Percentiles rank a stretch among this genome's conserved stretches.
Conservation (phyloP, 2,797 vertebrate species). For the Cuculus canorus region DNA sequence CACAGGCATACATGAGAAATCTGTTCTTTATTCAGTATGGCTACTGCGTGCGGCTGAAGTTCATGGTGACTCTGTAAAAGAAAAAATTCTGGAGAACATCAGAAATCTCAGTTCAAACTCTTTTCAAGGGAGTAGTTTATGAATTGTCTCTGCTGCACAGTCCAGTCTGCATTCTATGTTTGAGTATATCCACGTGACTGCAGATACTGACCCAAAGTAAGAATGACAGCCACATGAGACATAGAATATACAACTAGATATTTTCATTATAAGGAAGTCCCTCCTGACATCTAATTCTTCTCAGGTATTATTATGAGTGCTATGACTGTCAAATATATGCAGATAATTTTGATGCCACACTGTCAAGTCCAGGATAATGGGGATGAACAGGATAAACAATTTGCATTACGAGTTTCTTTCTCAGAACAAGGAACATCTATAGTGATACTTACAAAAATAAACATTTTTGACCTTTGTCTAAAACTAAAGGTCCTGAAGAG, state of each 20-base stretch:
- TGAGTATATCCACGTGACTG: background rate
- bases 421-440: background rate
- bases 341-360: background rate
- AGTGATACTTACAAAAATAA: background rate
- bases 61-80: background rate
- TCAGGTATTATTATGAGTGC: background rate
- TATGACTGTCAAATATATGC: background rate
- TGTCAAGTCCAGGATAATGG: background rate
- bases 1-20: background rate
- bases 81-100: background rate
- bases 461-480: background rate
- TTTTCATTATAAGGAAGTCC: background rate
- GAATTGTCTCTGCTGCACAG: background rate
- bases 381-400: background rate
- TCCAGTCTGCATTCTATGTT: background rate
- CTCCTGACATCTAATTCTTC: background rate
- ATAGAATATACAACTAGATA: background rate
- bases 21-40: constrained; percentile 33
- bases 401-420: background rate
- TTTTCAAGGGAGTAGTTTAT: background rate
- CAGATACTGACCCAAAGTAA: background rate
- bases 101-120: background rate
- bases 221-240: background rate
- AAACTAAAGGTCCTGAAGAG: background rate
- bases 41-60: background rate